Percentiles rank a stretch among this genome's conserved stretches.
phyloP scores from a whole-genome alignment of 2,888 invertebrate genomes.

The Ypsolopha scabrella region DNA sequence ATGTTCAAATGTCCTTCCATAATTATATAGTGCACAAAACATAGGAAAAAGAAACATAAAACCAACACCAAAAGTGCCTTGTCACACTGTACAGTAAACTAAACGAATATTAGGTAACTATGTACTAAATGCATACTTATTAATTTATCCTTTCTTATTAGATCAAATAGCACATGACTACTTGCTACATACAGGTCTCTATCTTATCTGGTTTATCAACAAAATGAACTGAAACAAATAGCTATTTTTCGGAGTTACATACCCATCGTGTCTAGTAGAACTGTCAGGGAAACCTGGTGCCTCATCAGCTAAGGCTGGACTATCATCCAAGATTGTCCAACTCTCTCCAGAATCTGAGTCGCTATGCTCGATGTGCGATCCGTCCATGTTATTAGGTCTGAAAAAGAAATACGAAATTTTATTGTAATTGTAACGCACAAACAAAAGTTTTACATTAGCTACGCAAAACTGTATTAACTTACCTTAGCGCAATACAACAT shows the following conservation, averaged over 20 bases:
- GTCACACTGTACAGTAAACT: too few relatives aligned
- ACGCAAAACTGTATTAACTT: conserved; percentile 6
- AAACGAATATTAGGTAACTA: too few relatives aligned
- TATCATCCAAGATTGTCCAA: conserved; percentile 56
- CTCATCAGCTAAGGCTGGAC: conserved; percentile 30
- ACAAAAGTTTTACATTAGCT: background rate
- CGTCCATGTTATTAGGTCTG: conserved; percentile 42
- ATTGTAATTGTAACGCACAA: background rate
- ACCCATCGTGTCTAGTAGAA: conserved; percentile 25
- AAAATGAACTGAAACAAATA: background rate
- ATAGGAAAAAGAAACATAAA: too few relatives aligned
- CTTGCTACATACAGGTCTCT: too few relatives aligned
- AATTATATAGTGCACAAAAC: too few relatives aligned
- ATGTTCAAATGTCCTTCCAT: too few relatives aligned
- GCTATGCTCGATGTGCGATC: conserved; percentile 42
- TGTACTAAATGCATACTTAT: too few relatives aligned
- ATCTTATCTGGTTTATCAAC: too few relatives aligned
- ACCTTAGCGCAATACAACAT: conserved; percentile 24
- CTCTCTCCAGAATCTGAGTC: conserved; percentile 67
- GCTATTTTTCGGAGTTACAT: conserved; percentile 4
- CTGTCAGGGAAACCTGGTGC: conserved; percentile 26
- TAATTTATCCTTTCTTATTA: too few relatives aligned
- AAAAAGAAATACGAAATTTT: conserved; percentile 9
- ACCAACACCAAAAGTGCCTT: too few relatives aligned
- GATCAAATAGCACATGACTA: too few relatives aligned